These are phyloP conservation scores for Ceyx melanurus DNA, from an alignment of 2,113 vertebrate species.

Conservation along the genomic window DNA sequence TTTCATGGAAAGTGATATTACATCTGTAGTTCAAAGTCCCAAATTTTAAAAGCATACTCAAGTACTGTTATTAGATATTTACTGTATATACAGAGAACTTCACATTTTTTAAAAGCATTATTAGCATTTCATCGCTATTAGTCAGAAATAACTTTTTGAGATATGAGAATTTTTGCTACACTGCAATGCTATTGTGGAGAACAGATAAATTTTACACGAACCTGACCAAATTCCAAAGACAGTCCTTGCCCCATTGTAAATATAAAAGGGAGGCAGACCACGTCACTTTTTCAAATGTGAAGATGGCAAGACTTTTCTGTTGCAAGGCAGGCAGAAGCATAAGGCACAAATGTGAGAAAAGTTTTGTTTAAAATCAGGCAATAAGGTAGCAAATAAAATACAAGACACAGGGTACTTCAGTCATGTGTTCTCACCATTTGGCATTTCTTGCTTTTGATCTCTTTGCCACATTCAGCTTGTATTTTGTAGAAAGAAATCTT, in stretches of 20 bases:
- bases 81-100: accelerated
- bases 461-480: background rate
- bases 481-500: background rate
- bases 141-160: background rate
- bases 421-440: background rate
- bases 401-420: background rate
- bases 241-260: background rate
- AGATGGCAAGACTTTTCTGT: background rate
- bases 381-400: background rate
- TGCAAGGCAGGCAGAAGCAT: background rate
- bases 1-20: background rate
- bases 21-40: background rate
- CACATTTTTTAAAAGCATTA: background rate
- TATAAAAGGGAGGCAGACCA: background rate
- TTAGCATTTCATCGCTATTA: background rate
- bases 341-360: background rate
- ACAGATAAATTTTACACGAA: background rate
- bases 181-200: background rate
- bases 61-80: background rate
- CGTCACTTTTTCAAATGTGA: background rate
- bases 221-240: background rate
- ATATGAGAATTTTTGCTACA: background rate
- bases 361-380: background rate
- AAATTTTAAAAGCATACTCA: background rate
- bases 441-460: background rate